Conservation (phyloP, 2,113 vertebrate species). For the Etheostoma cragini region DNA sequence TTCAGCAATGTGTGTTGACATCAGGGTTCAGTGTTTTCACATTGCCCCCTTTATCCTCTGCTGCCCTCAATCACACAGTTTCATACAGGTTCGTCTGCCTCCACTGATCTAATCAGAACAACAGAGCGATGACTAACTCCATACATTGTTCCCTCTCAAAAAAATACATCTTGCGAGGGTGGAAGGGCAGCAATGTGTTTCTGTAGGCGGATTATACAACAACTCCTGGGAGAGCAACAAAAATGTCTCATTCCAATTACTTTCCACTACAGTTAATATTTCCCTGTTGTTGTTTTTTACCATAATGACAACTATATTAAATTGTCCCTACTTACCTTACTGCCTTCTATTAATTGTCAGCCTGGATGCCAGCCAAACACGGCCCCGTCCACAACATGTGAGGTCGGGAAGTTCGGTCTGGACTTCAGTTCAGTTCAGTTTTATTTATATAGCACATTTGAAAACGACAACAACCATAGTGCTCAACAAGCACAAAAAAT, state of each 20-base stretch:
- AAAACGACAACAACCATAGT: too few species aligned
- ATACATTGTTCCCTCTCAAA: slow-evolving; percentile 29
- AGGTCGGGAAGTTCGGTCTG: too few species aligned
- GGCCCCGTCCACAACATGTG: too few species aligned
- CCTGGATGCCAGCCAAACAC: too few species aligned
- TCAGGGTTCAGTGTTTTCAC: slow-evolving; percentile 13
- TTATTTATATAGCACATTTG: too few species aligned
- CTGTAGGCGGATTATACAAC: slow-evolving; percentile 67
- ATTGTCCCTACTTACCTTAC: too few species aligned
- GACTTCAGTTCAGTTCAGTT: too few species aligned
- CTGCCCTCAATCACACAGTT: slow-evolving; percentile 27
- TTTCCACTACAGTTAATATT: background rate
- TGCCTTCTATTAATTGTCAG: background rate
- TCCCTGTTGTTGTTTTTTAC: background rate
- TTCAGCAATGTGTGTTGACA: background rate
- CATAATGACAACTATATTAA: background rate
- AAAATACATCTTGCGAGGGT: slow-evolving; percentile 29
- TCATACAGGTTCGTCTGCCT: slow-evolving; percentile 32
- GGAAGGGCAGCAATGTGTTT: slow-evolving; percentile 41
- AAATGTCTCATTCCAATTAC: background rate
- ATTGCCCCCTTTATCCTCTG: background rate
- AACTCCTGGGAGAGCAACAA: slow-evolving; percentile 16
- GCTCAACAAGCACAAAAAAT: too few species aligned
- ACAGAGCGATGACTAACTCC: slow-evolving; percentile 58
- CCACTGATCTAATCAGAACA: slow-evolving; percentile 49